Evolutionary conservation across 30 jellyfish, hydroid and myxozoan species (phyloP).

Genomic region (Aurelia sp.): DNA sequence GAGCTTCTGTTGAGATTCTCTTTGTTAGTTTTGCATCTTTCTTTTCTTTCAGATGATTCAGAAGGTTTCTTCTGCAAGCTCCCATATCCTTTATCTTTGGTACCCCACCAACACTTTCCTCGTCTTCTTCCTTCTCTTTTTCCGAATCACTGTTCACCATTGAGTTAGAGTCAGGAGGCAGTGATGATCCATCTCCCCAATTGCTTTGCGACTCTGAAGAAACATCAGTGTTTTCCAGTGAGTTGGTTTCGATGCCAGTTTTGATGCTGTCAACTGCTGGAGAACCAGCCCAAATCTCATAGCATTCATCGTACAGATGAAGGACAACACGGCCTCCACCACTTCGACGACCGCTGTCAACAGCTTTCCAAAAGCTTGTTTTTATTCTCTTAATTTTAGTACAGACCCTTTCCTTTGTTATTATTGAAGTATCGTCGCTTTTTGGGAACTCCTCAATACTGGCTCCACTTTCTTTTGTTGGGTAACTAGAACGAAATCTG

Average conservation of each 20-base stretch:
- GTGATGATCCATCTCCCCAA: too few species aligned
- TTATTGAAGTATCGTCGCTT: not conserved
- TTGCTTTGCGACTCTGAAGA: too few species aligned
- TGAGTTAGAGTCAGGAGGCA: too few species aligned
- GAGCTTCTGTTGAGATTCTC: constrained; percentile 18
- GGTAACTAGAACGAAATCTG: constrained; percentile 11
- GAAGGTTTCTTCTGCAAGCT: constrained; percentile 33
- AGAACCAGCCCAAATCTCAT: constrained; percentile 33
- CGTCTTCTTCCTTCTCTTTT: too few species aligned
- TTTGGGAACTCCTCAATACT: constrained; percentile 14
- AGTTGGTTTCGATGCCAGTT: constrained; percentile 14
- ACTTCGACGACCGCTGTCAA: constrained; percentile 23
- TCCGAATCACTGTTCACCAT: too few species aligned
- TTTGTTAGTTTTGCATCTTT: constrained; percentile 18
- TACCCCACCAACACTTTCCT: not conserved
- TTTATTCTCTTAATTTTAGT: constrained; percentile 19
- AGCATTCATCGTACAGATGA: constrained; percentile 19
- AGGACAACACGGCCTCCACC: constrained; percentile 20
- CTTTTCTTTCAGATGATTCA: constrained; percentile 4
- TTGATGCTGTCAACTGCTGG: constrained; percentile 45
- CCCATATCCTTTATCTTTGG: constrained; percentile 31
- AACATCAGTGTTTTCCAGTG: not conserved
- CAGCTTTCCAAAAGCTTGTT: constrained; percentile 28
- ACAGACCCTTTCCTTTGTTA: constrained; percentile 30
- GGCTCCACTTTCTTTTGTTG: constrained; percentile 9